Evolutionary conservation across 2,797 vertebrate species (phyloP).

Genomic region (Chaenodraco wilsoni): DNA sequence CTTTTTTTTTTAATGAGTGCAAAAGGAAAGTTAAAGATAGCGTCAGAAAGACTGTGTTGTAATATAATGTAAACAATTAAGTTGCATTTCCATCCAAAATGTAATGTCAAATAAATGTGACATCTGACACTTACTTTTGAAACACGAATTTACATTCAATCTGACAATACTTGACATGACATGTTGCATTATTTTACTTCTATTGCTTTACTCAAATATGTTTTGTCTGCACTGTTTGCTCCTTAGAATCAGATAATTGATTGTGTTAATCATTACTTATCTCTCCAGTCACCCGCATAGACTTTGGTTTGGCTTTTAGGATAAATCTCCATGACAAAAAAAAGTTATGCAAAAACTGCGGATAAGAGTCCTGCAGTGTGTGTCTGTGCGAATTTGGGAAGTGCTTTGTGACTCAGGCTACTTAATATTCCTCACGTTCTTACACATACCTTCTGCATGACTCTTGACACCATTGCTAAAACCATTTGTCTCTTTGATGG

Average conservation of each 20-base stretch:
- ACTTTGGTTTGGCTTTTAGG: slow-evolving; percentile 27
- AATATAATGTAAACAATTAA: neutral
- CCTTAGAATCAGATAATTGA: slow-evolving; percentile 17
- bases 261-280: slow-evolving; percentile 49
- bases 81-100: neutral
- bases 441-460: slow-evolving; percentile 60
- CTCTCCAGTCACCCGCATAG: slow-evolving; percentile 22
- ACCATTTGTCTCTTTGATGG: slow-evolving; percentile 51
- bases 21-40: slow-evolving; percentile 2
- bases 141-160: slow-evolving; percentile 30
- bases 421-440: slow-evolving; percentile 47
- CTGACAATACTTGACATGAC: slow-evolving; percentile 16
- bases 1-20: neutral
- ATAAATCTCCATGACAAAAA: slow-evolving; percentile 25
- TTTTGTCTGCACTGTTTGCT: neutral
- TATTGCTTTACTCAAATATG: neutral
- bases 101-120: neutral
- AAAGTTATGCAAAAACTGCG: slow-evolving; percentile 44
- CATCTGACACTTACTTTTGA: slow-evolving; percentile 4
- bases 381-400: slow-evolving; percentile 24
- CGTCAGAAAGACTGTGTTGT: neutral
- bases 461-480: slow-evolving; percentile 40
- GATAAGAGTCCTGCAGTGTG: slow-evolving; percentile 22
- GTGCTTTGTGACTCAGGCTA: slow-evolving; percentile 56
- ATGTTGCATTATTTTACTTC: slow-evolving; percentile 26